Evolutionary conservation across 2,888 invertebrate species (phyloP), one percentile per base, ranked within the genome.

Genomic region (Coelogynopora nodosa): DNA sequence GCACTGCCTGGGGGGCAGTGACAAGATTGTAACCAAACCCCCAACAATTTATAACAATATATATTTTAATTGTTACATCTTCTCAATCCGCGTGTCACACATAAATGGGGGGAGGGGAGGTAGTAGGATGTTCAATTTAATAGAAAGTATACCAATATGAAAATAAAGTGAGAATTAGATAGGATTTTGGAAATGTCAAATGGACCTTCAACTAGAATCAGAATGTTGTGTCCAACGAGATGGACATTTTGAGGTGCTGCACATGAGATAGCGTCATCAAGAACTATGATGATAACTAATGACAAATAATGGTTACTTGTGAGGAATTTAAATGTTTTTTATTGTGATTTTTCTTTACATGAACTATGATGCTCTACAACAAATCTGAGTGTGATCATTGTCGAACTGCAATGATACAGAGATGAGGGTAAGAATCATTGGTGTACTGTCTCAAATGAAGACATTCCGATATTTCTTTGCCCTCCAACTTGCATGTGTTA

Each of bases 141-240:
- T 10, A 49, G 49, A 10, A 10, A 49, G 49, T 49, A 49, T 10
- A 5, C 5, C 18, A 49, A 10, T 49, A 5, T 10, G 5, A 10
- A 49, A 74, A 23, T 10, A 23, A 26, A 23, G 5, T 10, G 18
- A 74, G 74, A 74, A 26, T 74, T 74, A 74, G 74, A 74, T 74
- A 74, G 74, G 23, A 74, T 74, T 74, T 74, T 74, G 74, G 74
- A 74, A 26, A 74, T 74, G 74, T 74, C 74, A 74, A 26, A 74
- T 74, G 74, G 23, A 74, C 74, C 74, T 74, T 74, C 74, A 74
- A 74, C 74, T n/a, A 10, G 74, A 74, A 10, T 74, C 23, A 74
- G 74, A 74, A 74, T 74, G 74, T 74, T 74, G 74, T 74, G 74
- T 74, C 74, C 74, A 74, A 74, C 74, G 23, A 74, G 74, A 74